Evolutionary conservation across 2,888 invertebrate species (phyloP), one percentile per base, ranked within the genome.

Genomic region (Steinernema scapterisci): DNA sequence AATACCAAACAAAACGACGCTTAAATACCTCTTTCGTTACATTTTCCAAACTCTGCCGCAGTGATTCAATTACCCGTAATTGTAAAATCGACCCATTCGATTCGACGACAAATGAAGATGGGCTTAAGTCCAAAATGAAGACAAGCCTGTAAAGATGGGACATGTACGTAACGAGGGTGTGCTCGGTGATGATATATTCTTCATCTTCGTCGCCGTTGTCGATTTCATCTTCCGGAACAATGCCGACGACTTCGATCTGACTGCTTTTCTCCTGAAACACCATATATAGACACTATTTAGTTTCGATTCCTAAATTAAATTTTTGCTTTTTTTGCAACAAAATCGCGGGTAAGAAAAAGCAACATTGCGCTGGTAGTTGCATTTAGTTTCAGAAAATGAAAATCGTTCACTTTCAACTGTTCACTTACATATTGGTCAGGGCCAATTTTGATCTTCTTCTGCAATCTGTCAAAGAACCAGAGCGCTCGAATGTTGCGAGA

Each of bases 41-140:
- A 44, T 88, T 88, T 63, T 78, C 81, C 21, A 89, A 77, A 80
- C 88, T 87, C 46, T 85, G 84, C 63, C 84, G 80, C 9, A 90
- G 82, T 21, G 88, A 81, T 25, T 79, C 77, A 75, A 88, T 86
- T 3, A 89, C 79, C 75, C 88, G 87, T 76, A 88, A 88, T 76
- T 87, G 86, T 11, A 89, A 80, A 44, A 89, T 87, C 72, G 83
- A 83, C 46, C 87, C 87, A 27, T n/a, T 63, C 51, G 85, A 83
- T 25, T 86, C 84, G n/a, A 92, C 92, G 76, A 92, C 91, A 70
- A 92, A 91, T 75, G 92, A 90, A 0, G 93, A 93, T 11, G 93
- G 93, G 87, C 93, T 93, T 87, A 93, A 90, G 88, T 93, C 93
- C 76, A 93, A 89, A 81, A 93, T 92, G 86, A 92, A 92, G 70